Evolutionary conservation across 2,797 vertebrate genomes (phyloP).

Genomic region (Percopsis omiscomaycus): DNA sequence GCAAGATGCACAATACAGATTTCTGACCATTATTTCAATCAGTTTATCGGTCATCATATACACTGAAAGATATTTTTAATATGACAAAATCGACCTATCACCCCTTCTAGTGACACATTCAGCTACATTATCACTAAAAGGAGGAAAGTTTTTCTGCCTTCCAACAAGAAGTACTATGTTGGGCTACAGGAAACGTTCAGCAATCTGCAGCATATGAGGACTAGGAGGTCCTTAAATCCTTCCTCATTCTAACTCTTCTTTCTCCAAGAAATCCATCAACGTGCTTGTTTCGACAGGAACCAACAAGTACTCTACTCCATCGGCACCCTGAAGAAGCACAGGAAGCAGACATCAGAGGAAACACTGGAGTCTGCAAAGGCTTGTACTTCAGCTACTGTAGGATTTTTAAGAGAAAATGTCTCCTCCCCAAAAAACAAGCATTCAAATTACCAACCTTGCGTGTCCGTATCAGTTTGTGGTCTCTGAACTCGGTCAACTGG

Average conservation of each 20-base stretch:
- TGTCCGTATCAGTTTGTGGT: slow-evolving; percentile 94
- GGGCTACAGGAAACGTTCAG: not conserved
- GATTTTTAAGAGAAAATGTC: not conserved
- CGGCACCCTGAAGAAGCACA: slow-evolving; percentile 80
- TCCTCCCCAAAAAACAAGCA: not conserved
- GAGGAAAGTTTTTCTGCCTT: not conserved
- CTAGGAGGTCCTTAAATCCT: not conserved
- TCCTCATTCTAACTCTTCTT: slow-evolving; percentile 81
- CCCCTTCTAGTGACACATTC: not conserved
- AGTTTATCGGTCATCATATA: too few relatives aligned
- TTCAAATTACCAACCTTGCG: slow-evolving; percentile 80
- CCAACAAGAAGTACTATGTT: not conserved
- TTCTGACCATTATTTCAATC: too few relatives aligned
- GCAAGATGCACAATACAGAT: too few relatives aligned
- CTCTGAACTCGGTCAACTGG: slow-evolving; percentile 95
- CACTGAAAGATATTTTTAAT: not conserved
- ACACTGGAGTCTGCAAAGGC: not conserved
- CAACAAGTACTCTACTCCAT: slow-evolving; percentile 91
- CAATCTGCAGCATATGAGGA: not conserved
- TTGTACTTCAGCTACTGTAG: not conserved
- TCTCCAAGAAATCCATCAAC: slow-evolving; percentile 88
- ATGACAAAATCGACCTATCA: not conserved
- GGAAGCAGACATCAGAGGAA: slow-evolving; percentile 24
- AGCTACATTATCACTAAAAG: not conserved
- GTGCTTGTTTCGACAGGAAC: slow-evolving; percentile 88